These are phyloP conservation scores for Drosophila vallismaia DNA, from an alignment of 2,888 invertebrate genomes.

Conservation along the genomic window DNA sequence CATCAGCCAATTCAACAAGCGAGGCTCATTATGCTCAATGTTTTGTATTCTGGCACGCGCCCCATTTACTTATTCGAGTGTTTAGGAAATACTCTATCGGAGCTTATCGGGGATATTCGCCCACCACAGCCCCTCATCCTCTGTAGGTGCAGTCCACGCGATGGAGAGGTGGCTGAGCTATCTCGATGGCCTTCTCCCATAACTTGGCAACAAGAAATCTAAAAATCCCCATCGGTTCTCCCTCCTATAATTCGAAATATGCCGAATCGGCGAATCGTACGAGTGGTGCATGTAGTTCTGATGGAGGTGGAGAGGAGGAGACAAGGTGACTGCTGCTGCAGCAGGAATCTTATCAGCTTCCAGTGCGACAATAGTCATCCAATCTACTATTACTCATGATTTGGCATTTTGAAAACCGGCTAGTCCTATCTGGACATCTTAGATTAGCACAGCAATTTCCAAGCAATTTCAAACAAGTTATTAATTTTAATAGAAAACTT, in stretches of 20 bases:
- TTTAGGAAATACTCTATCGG: slow-evolving; percentile 9
- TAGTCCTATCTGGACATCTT: slow-evolving; percentile 2
- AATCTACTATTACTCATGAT: slow-evolving; percentile 7
- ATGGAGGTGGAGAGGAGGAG: slow-evolving; percentile 9
- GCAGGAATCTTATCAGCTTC: slow-evolving; percentile 18
- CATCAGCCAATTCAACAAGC: slow-evolving; percentile 11
- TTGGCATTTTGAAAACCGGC: not conserved
- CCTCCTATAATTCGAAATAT: slow-evolving; percentile 1
- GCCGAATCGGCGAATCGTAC: slow-evolving; percentile 26
- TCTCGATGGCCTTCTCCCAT: slow-evolving; percentile 33
- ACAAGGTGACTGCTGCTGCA: slow-evolving; percentile 35
- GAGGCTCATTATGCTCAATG: not conserved
- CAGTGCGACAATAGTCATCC: slow-evolving; percentile 20
- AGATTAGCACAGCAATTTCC: not conserved
- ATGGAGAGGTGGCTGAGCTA: slow-evolving; percentile 26
- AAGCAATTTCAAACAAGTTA: not conserved
- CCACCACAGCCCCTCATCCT: not conserved
- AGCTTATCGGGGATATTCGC: slow-evolving; percentile 19
- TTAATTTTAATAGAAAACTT: not conserved
- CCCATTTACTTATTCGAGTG: slow-evolving; percentile 11
- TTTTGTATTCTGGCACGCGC: slow-evolving; percentile 29
- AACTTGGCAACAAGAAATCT: slow-evolving; percentile 40
- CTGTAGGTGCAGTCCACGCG: slow-evolving; percentile 35
- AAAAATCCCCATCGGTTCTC: slow-evolving; percentile 14
- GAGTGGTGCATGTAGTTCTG: slow-evolving; percentile 23